phyloP scores from a whole-genome alignment of 2,113 vertebrate genomes.

The Epinephelus cyanopodus region DNA sequence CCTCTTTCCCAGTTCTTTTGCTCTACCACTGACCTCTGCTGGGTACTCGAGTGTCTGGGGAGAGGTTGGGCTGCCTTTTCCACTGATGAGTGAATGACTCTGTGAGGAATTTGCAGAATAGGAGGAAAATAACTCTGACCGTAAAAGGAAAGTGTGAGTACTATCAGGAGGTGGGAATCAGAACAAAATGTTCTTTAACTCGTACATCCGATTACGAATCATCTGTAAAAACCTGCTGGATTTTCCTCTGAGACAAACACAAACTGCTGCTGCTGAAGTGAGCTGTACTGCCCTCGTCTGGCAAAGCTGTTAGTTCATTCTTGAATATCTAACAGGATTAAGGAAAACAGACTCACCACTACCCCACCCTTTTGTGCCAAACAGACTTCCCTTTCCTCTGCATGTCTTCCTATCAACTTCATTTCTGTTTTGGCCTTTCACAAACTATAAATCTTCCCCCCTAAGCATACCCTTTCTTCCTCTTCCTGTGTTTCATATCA shows the following conservation, averaged over 20 bases:
- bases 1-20: constrained; percentile 47
- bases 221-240: not conserved
- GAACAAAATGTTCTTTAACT: constrained; percentile 57
- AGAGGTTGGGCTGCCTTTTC: constrained; percentile 37
- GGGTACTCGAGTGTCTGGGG: constrained; percentile 57
- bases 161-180: constrained; percentile 38
- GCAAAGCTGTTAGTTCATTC: constrained; percentile 1
- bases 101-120: constrained; percentile 55
- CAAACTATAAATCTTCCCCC: constrained; percentile 41
- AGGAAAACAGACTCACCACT: constrained; percentile 25
- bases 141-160: constrained; percentile 60
- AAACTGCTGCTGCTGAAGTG: constrained; percentile 15
- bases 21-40: constrained; percentile 63
- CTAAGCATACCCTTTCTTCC: constrained; percentile 24
- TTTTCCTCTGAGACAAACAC: constrained; percentile 14
- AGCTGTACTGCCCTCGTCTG: constrained; percentile 72
- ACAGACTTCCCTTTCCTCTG: constrained; percentile 68
- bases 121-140: constrained; percentile 50
- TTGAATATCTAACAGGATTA: constrained; percentile 16
- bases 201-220: constrained; percentile 1
- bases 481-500: constrained; percentile 61
- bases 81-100: constrained; percentile 60
- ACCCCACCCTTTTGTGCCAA: constrained; percentile 49
- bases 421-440: constrained; percentile 50
- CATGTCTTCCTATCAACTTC: constrained; percentile 59